phyloP scores from a whole-genome alignment of 1,140 invertebrate species.

The Drosophila bipectinata region DNA sequence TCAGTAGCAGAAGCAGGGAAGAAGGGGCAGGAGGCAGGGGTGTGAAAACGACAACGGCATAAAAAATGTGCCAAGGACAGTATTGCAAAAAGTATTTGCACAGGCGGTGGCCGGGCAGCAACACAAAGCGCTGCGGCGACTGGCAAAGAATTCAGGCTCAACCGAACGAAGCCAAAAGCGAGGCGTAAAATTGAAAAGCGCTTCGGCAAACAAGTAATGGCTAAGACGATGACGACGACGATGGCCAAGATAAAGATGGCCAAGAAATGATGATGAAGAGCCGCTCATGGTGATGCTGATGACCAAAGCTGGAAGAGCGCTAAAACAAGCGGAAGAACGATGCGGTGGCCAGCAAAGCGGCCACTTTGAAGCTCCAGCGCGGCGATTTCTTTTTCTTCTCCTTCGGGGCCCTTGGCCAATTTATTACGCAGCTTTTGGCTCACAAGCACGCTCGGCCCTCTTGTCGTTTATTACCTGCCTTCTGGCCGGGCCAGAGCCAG shows the following conservation, averaged over 20 bases:
- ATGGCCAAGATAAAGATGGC: constrained; percentile 17
- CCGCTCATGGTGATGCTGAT: constrained; percentile 27
- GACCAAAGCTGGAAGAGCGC: constrained; percentile 10
- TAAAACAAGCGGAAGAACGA: constrained; percentile 63
- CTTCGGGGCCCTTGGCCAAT: constrained; percentile 42
- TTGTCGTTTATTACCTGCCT: constrained; percentile 43
- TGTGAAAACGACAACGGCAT: constrained; percentile 20
- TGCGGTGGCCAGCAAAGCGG: constrained; percentile 37
- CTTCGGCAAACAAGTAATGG: constrained; percentile 67
- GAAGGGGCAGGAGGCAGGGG: neutral
- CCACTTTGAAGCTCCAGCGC: constrained; percentile 29
- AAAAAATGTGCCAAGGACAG: constrained; percentile 82
- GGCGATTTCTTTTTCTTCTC: constrained; percentile 22
- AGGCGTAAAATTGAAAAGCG: constrained; percentile 82
- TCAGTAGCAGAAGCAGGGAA: constrained; percentile 59
- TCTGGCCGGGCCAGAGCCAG: neutral
- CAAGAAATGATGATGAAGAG: constrained; percentile 7
- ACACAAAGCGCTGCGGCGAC: constrained; percentile 49
- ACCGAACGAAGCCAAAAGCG: constrained; percentile 68
- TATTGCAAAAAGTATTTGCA: constrained; percentile 67
- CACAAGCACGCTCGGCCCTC: constrained; percentile 32
- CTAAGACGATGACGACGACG: constrained; percentile 10
- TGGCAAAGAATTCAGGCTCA: constrained; percentile 60
- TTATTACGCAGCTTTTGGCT: constrained; percentile 72
- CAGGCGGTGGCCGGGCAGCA: constrained; percentile 21